Base-by-base conservation (phyloP, 2,113 vertebrate species). In the Nothoprocta perdicaria region DNA sequence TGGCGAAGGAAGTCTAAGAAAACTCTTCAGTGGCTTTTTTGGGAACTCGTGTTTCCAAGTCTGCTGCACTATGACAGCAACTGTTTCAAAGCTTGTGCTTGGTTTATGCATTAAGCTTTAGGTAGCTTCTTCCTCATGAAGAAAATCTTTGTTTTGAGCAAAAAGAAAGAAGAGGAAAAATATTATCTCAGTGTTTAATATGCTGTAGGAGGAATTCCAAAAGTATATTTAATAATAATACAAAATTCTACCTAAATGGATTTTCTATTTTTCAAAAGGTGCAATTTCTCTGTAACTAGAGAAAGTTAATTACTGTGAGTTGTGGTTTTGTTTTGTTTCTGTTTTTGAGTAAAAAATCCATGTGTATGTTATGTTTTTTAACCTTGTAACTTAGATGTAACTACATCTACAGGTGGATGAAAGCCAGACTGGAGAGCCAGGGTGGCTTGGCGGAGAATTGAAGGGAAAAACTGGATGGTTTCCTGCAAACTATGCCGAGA, bases 381-480 rank as follows among this genome's bases (percentile, higher is more conserved):
- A 89, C n/a, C 12, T 63, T 88, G 14, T 69, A 62, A 74, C 16
- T 93, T 92, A 38, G 48, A 48, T 23, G 48, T 48, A 48, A 48
- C 35, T 92, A 21, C 52, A 19, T 60, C 75, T 68, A 57, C 94
- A 99, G 99, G 99, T 99, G 95, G 99, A 99, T 72, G 99, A 99
- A 94, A 99, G 99, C 81, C 99, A 99, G 88, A 99, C 98, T 19
- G 99, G 99, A 27, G 99, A 99, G 76, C 99, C 99, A 2, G 99
- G 99, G 12, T 99, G 99, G 99, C 98, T 99, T 66, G 99, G 99
- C 10, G 99, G 99, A 76, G 99, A 99, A 92, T 80, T 99, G 67
- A 98, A 99, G 86, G 99, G 99, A 23, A 98, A 98, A 86, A 99
- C 99, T 1, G 99, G 99, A 82, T 99, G 99, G 99, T 99, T 99